Evolutionary conservation across 2,888 invertebrate genomes (phyloP).

Genomic region (Calameuta filiformis): DNA sequence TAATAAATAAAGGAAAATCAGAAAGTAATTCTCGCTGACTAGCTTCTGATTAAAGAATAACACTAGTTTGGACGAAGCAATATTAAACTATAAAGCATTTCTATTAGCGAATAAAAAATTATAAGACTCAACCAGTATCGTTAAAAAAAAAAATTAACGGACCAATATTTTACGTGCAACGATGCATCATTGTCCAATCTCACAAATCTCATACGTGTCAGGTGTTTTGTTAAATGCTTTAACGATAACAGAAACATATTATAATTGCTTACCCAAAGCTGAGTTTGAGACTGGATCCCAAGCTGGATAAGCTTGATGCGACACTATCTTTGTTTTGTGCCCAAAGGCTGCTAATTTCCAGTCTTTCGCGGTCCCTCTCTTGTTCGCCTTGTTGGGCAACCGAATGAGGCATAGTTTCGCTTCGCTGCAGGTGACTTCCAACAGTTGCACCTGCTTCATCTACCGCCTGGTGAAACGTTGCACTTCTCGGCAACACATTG

Average conservation of each 20-base stretch:
- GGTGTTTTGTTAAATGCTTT: background rate
- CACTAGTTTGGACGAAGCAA: background rate
- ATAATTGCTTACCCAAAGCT: constrained; percentile 79
- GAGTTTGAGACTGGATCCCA: constrained; percentile 85
- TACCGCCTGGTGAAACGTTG: constrained; percentile 64
- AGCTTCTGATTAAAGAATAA: background rate
- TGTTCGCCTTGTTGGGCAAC: constrained; percentile 61
- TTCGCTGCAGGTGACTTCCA: constrained; percentile 57
- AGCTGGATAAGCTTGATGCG: constrained; percentile 81
- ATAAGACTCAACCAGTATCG: background rate
- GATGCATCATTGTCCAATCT: background rate
- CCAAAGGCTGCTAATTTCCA: constrained; percentile 62
- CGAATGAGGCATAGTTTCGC: constrained; percentile 63
- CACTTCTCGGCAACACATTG: constrained; percentile 61
- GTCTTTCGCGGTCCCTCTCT: constrained; percentile 60
- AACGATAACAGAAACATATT: background rate
- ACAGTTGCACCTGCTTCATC: constrained; percentile 53
- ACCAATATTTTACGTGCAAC: background rate
- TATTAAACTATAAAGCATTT: background rate
- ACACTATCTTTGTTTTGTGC: constrained; percentile 68
- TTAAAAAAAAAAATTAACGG: background rate
- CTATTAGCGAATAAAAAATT: background rate
- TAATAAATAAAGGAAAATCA: constrained; percentile 26
- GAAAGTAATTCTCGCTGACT: background rate
- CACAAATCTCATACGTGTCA: background rate